These are phyloP conservation scores for Cnemophilus loriae DNA, from an alignment of 2,113 vertebrate genomes.

Conservation along the genomic window DNA sequence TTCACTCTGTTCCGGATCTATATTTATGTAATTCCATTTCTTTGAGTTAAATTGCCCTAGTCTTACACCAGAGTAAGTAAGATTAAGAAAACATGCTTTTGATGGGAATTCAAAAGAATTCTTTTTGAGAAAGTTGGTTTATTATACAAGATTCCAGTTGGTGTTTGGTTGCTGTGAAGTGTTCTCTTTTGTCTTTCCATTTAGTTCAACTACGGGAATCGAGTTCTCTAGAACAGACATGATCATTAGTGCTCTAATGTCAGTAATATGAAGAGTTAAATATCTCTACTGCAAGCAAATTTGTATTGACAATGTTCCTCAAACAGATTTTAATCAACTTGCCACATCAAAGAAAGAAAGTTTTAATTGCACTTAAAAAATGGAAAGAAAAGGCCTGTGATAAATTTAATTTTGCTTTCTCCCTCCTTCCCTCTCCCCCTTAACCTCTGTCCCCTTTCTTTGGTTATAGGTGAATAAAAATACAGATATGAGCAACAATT, in stretches of 20 bases:
- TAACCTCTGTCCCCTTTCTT: slow-evolving; percentile 22
- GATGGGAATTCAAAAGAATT: not conserved
- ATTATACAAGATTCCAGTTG: not conserved
- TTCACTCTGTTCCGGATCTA: not conserved
- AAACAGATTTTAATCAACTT: not conserved
- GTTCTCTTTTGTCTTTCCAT: not conserved
- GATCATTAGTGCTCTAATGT: not conserved
- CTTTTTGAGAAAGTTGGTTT: not conserved
- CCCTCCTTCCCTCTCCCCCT: not conserved
- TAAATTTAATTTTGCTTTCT: not conserved
- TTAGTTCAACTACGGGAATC: not conserved
- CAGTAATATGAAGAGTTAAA: not conserved
- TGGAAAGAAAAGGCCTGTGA: not conserved
- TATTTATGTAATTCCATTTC: not conserved
- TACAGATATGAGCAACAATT: slow-evolving; percentile 38
- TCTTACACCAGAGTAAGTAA: not conserved
- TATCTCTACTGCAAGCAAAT: not conserved
- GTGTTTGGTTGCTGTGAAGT: not conserved
- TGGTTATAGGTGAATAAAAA: slow-evolving; percentile 61
- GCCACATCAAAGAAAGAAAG: not conserved
- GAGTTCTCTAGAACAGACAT: not conserved
- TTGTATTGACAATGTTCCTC: not conserved
- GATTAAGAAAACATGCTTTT: not conserved
- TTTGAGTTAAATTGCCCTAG: not conserved
- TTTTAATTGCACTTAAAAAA: not conserved